Percentiles rank a stretch among this genome's conserved stretches.
Conservation (phyloP, 2,888 invertebrate species). For the Drosophila pseudotakahashii region DNA sequence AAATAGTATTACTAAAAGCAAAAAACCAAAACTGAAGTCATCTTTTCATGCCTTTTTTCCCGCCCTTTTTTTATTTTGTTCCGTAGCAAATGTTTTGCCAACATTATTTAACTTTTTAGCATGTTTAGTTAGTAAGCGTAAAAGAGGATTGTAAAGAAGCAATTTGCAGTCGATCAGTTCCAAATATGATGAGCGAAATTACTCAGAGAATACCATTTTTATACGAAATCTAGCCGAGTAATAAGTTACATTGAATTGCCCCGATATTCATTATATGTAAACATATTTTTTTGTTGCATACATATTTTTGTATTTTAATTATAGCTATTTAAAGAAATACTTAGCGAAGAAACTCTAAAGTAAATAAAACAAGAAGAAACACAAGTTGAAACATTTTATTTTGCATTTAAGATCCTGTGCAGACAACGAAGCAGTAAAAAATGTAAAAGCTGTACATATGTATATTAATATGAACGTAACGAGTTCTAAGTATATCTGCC, state of each 20-base stretch:
- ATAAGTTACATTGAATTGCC: slow-evolving; percentile 36
- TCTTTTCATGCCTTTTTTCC: slow-evolving; percentile 13
- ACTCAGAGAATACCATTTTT: slow-evolving; percentile 38
- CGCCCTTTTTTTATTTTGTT: slow-evolving; percentile 30
- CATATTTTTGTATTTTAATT: slow-evolving; percentile 55
- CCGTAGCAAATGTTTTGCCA: slow-evolving; percentile 33
- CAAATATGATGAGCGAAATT: slow-evolving; percentile 35
- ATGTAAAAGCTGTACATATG: slow-evolving; percentile 48
- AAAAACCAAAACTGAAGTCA: slow-evolving; percentile 48
- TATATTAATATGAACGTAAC: slow-evolving; percentile 24
- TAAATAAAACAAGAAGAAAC: slow-evolving; percentile 16
- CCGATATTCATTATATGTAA: slow-evolving; percentile 39
- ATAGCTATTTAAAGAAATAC: slow-evolving; percentile 38
- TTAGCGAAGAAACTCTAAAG: slow-evolving; percentile 36
- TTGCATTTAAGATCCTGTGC: slow-evolving; percentile 63
- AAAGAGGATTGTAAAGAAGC: slow-evolving; percentile 21
- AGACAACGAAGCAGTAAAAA: slow-evolving; percentile 52
- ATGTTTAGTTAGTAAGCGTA: slow-evolving; percentile 67
- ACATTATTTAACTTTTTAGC: slow-evolving; percentile 53
- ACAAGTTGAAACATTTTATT: slow-evolving; percentile 38
- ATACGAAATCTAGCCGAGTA: slow-evolving; percentile 31
- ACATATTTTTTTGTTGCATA: slow-evolving; percentile 50
- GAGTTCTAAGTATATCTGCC: slow-evolving; percentile 43
- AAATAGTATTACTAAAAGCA: slow-evolving; percentile 65
- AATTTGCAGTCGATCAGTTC: slow-evolving; percentile 35